Percentiles rank a stretch among this genome's conserved stretches.
Evolutionary conservation across 2,113 vertebrate species (phyloP).

Genomic region (Labeo rohita): DNA sequence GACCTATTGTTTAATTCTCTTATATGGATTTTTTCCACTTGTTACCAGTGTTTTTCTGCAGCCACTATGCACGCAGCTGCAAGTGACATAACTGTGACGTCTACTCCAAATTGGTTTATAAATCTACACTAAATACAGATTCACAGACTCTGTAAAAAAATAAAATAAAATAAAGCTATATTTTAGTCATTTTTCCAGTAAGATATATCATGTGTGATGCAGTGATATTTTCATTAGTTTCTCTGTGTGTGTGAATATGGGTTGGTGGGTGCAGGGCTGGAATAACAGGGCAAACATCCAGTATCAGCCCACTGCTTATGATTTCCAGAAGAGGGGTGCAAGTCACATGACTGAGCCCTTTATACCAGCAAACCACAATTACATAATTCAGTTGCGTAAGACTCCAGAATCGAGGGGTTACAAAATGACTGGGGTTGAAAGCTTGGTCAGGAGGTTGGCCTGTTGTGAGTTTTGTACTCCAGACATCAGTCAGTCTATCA

Average conservation of each 20-base stretch:
- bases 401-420: slow-evolving; percentile 41
- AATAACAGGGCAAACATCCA: background rate
- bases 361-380: slow-evolving; percentile 31
- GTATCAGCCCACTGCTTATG: background rate
- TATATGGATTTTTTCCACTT: too few species aligned
- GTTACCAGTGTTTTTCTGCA: too few species aligned
- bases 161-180: background rate
- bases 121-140: too few species aligned
- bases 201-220: background rate
- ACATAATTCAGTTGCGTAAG: slow-evolving; percentile 59
- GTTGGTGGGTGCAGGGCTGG: background rate
- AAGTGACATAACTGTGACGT: too few species aligned
- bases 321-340: slow-evolving; percentile 8
- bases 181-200: background rate
- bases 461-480: background rate
- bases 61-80: too few species aligned
- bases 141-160: too few species aligned
- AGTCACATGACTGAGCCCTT: slow-evolving; percentile 34
- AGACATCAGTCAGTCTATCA: slow-evolving; percentile 45
- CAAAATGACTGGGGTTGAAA: slow-evolving; percentile 36
- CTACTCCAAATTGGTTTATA: too few species aligned
- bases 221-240: background rate
- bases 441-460: background rate
- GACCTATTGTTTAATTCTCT: too few species aligned
- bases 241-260: background rate